phyloP scores from a whole-genome alignment of 2,797 vertebrate genomes.

The Sparidentex hasta region DNA sequence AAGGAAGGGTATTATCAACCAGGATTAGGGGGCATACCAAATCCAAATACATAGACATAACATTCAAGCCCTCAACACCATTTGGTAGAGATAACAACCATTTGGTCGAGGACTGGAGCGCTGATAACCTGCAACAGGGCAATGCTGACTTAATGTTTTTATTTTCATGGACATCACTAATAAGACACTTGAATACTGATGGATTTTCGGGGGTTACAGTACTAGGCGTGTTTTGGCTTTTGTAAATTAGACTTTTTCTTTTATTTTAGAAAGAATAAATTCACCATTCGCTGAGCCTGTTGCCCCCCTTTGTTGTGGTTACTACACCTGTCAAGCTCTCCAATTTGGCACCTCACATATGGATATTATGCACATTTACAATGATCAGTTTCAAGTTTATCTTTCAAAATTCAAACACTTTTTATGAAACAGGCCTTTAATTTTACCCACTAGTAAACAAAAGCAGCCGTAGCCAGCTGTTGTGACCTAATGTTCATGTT shows the following conservation, averaged over 20 bases:
- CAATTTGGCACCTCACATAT: too few relatives aligned
- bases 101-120: slow-evolving; percentile 16
- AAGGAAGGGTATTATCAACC: slow-evolving; percentile 68
- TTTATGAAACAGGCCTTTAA: not conserved
- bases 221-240: too few relatives aligned
- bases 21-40: slow-evolving; percentile 68
- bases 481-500: not conserved
- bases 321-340: too few relatives aligned
- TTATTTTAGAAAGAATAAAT: too few relatives aligned
- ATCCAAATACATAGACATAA: slow-evolving; percentile 71
- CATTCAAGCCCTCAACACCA: slow-evolving; percentile 52
- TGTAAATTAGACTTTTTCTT: too few relatives aligned
- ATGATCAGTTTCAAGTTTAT: too few relatives aligned
- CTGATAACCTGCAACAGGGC: not conserved
- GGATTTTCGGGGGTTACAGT: too few relatives aligned
- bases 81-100: slow-evolving; percentile 54
- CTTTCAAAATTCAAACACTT: too few relatives aligned
- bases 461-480: not conserved
- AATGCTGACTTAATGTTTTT: not conserved
- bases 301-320: too few relatives aligned
- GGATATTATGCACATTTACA: too few relatives aligned
- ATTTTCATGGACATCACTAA: not conserved
- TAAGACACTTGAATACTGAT: not conserved
- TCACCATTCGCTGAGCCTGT: too few relatives aligned
- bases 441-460: not conserved